Conservation (phyloP, 2,888 invertebrate species). For the Dione juno region DNA sequence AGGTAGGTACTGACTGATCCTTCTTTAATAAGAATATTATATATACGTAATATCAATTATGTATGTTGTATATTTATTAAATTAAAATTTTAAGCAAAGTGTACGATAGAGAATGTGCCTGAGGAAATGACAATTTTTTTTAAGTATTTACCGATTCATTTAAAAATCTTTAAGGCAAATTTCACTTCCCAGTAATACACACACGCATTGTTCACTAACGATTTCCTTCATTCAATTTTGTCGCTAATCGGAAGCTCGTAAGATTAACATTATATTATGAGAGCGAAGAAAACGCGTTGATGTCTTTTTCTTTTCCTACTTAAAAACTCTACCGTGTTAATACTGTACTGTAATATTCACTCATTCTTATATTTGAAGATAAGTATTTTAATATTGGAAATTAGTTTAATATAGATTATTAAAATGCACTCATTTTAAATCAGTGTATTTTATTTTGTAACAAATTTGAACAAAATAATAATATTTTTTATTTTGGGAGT, state of each 20-base stretch:
- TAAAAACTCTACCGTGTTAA: not conserved
- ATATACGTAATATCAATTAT: too few species aligned
- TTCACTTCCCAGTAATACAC: constrained; percentile 11
- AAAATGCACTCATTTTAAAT: too few species aligned
- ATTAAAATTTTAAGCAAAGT: not conserved
- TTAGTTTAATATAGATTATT: too few species aligned
- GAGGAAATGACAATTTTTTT: not conserved
- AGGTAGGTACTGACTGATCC: too few species aligned
- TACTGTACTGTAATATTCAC: not conserved
- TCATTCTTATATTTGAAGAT: not conserved
- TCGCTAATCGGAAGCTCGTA: constrained; percentile 11
- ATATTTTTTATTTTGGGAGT: constrained; percentile 47
- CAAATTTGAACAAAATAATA: not conserved
- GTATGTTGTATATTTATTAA: not conserved
- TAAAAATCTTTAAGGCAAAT: not conserved
- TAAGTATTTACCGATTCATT: constrained; percentile 5
- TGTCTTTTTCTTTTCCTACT: constrained; percentile 29
- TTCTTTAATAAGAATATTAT: too few species aligned
- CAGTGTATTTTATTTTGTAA: not conserved
- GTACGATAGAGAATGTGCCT: constrained; percentile 4
- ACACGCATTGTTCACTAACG: constrained; percentile 11
- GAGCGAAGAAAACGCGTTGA: constrained; percentile 33
- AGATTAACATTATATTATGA: not conserved
- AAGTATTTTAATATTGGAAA: too few species aligned
- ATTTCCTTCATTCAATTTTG: constrained; percentile 11